These are phyloP conservation scores for Ischnus inquisitorius DNA, from an alignment of 2,888 invertebrate species.

Conservation along the genomic window DNA sequence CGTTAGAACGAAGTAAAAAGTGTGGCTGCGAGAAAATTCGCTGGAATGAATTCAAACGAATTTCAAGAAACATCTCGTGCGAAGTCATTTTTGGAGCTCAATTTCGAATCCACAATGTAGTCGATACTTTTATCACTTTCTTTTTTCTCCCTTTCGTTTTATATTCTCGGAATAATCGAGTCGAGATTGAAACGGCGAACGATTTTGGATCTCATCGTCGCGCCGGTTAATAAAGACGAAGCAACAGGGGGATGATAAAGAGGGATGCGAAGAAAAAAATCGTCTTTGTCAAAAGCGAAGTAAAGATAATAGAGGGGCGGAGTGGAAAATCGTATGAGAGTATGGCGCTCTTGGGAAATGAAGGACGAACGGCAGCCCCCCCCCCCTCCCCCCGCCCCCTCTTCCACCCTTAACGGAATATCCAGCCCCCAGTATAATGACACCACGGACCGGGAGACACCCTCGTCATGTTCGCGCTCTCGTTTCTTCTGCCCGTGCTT, in stretches of 20 bases:
- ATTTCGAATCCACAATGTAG: constrained; percentile 5
- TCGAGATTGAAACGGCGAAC: constrained; percentile 42
- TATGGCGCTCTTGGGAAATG: constrained; percentile 81
- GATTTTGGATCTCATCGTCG: constrained; percentile 47
- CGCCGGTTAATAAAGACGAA: constrained; percentile 45
- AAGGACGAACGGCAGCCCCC: constrained; percentile 75
- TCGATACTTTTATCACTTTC: constrained; percentile 6
- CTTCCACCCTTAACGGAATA: constrained; percentile 54
- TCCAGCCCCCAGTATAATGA: constrained; percentile 64
- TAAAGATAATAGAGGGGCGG: constrained; percentile 63
- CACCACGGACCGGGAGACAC: constrained; percentile 67
- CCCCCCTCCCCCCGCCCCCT: too few species aligned
- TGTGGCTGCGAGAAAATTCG: constrained; percentile 18
- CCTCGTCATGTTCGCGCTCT: constrained; percentile 65
- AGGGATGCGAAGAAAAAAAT: constrained; percentile 10
- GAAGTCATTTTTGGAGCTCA: not conserved
- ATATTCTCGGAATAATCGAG: constrained; percentile 36
- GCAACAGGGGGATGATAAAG: constrained; percentile 27
- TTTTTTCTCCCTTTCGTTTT: not conserved
- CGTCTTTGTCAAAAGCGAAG: constrained; percentile 47
- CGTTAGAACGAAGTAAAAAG: constrained; percentile 32
- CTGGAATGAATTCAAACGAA: constrained; percentile 54
- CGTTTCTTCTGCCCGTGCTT: constrained; percentile 23
- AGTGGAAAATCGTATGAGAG: constrained; percentile 73
- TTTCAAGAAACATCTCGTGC: constrained; percentile 30